These are phyloP conservation scores for Chelmon rostratus DNA, from an alignment of 2,797 vertebrate species.

Conservation along the genomic window DNA sequence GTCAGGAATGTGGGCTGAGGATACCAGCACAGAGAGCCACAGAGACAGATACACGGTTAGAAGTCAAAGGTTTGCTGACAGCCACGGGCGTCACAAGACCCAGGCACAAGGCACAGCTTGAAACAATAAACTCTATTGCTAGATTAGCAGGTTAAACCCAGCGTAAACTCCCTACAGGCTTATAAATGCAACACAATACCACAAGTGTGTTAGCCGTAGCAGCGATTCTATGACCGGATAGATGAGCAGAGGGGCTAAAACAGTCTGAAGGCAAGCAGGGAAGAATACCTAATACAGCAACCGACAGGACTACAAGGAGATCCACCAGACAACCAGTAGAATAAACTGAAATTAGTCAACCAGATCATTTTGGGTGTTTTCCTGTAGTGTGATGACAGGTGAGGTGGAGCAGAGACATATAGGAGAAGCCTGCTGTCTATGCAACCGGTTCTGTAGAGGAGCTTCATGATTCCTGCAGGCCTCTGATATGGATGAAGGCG, in stretches of 20 bases:
- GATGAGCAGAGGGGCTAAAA: background rate
- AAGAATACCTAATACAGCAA: background rate
- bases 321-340: background rate
- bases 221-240: background rate
- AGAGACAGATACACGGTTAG: conserved; percentile 15
- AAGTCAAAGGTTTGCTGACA: conserved; percentile 27
- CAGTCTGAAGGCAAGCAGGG: background rate
- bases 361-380: background rate
- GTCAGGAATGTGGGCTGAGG: conserved; percentile 13
- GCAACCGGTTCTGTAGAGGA: conserved; percentile 3
- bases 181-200: conserved; percentile 12
- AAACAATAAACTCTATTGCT: conserved; percentile 22
- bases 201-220: background rate
- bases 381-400: background rate
- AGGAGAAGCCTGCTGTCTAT: background rate
- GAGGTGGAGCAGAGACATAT: background rate
- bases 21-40: background rate
- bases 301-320: background rate
- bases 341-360: background rate
- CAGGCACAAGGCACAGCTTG: conserved; percentile 30
- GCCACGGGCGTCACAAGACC: conserved; percentile 54
- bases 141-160: conserved; percentile 37
- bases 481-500: conserved; percentile 25
- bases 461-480: conserved; percentile 13
- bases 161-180: background rate